Percentiles rank a stretch among this genome's conserved stretches.
These are phyloP conservation scores for Mesocricetus auratus DNA, from an alignment of 2,113 vertebrate genomes.

Conservation along the genomic window DNA sequence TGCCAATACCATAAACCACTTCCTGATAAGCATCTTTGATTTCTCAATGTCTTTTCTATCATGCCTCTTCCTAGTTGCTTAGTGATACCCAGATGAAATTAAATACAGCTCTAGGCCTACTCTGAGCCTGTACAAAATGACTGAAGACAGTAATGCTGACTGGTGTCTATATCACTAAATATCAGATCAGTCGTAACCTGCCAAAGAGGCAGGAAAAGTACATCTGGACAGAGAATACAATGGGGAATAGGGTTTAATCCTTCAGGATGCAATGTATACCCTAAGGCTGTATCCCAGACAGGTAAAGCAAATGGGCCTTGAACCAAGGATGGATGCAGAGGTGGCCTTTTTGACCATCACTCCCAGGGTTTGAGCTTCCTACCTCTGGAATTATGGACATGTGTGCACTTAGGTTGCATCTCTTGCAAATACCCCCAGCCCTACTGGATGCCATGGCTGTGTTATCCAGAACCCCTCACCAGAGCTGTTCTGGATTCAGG, in stretches of 20 bases:
- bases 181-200: not conserved
- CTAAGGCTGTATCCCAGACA: not conserved
- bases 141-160: not conserved
- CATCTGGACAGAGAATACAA: not conserved
- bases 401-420: not conserved
- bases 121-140: not conserved
- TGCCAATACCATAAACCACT: not conserved
- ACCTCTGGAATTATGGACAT: not conserved
- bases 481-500: not conserved
- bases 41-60: not conserved
- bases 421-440: not conserved
- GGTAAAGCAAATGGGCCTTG: not conserved
- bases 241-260: not conserved
- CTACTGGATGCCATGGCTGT: not conserved
- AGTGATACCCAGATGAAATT: not conserved
- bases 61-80: not conserved
- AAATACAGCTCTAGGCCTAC: not conserved
- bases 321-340: not conserved
- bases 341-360: not conserved
- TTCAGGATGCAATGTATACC: not conserved
- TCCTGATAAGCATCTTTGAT: not conserved
- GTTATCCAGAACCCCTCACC: not conserved
- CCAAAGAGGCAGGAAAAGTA: not conserved
- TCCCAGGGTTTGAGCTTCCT: not conserved
- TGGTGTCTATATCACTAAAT: not conserved